Conservation (phyloP, 2,797 vertebrate species). For the Fratercula arctica region DNA sequence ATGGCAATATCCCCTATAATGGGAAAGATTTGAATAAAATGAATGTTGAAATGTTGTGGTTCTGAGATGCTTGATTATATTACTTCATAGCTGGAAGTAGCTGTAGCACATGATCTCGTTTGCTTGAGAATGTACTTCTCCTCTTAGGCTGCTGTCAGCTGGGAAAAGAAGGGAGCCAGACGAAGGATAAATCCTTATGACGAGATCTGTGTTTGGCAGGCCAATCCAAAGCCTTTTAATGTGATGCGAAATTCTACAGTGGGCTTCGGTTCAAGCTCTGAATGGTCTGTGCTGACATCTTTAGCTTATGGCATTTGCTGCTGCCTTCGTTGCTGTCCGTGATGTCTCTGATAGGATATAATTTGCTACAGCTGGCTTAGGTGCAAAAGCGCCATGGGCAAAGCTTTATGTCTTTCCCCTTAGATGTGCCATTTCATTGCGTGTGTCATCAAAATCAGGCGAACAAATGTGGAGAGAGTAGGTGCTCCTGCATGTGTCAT, state of each 20-base stretch:
- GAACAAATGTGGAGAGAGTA: slow-evolving; percentile 40
- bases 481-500: background rate
- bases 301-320: slow-evolving; percentile 16
- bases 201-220: background rate
- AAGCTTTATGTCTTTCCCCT: slow-evolving; percentile 32
- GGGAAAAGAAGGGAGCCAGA: background rate
- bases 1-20: background rate
- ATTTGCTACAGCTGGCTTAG: slow-evolving; percentile 46
- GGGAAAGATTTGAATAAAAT: background rate
- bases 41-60: background rate
- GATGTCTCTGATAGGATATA: slow-evolving; percentile 5
- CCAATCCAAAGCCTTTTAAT: background rate
- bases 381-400: slow-evolving; percentile 8
- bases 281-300: slow-evolving; percentile 31
- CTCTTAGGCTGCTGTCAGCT: background rate
- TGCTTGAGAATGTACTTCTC: background rate
- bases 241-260: background rate
- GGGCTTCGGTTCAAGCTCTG: background rate
- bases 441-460: slow-evolving; percentile 39
- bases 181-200: background rate
- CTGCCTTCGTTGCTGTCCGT: background rate
- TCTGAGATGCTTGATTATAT: background rate
- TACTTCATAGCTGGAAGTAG: background rate
- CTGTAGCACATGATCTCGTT: background rate
- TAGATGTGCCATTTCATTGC: slow-evolving; percentile 24